Base-by-base conservation (phyloP, 2,797 vertebrate genomes). In the Mareca penelope region DNA sequence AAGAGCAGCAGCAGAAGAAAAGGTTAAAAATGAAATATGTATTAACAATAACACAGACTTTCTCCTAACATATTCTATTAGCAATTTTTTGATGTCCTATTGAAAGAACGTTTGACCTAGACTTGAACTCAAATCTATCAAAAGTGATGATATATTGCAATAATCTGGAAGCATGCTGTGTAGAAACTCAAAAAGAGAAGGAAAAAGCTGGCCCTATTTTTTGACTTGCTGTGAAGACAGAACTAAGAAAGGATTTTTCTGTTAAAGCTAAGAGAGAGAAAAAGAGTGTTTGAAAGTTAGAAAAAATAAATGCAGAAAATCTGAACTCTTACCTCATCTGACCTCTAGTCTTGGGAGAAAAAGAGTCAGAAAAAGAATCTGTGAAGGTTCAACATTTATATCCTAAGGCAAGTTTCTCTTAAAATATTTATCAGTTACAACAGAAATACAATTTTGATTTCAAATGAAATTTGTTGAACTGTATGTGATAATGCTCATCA, bases 81-180 rank as follows among this genome's bases (percentile, higher is more conserved):
- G 3, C 18, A 89, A 35, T 73, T 95, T 91, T 95, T 85, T 77
- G 1, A 60, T 80, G 56, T 87, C 39, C 7, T 80, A 39, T 73
- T 96, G 67, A 90, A 97, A 87, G 85, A 91, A 91, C 39, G 60
- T 87, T 75, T 92, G 68, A 96, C 83, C 69, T 39, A 77, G 63
- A 64, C 81, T 77, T 93, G 50, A 96, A 91, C 52, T 95, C 52
- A 12, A 46, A 71, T 77, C 72, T 95, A n/a, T 85, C 3, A 0
- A 44, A 96, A 94, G 37, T 65, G 79, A 83, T 84, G 87, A 92
- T 85, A 73, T 77, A 90, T 92, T 88, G 57, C 85, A 76, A 37
- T 87, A 94, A 93, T 87, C 81, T 92, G 71, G 40, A 97, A 89
- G 7, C 35, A 78, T 59, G 12, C 40, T 89, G 46, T 22, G 52